A percentile compares a stretch with the other conserved stretches of the same genome.
These are phyloP conservation scores for Enteromius thamalakanensis DNA, from an alignment of 2,797 vertebrate genomes.

Conservation along the genomic window DNA sequence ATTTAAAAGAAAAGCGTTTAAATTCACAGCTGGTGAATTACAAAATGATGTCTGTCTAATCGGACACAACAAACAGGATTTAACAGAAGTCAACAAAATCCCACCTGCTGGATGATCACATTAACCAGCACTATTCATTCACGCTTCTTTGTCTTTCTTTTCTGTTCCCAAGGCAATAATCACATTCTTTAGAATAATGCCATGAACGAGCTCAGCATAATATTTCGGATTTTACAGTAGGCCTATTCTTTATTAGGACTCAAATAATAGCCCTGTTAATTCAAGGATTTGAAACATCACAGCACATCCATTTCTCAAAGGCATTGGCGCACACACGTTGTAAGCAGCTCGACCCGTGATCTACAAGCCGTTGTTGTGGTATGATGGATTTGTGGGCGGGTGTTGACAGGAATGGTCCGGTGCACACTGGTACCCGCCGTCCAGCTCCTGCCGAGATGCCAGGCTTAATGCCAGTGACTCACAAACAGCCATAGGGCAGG, in stretches of 20 bases:
- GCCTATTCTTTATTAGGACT: slow-evolving; percentile 1
- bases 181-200: slow-evolving; percentile 1
- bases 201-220: slow-evolving; percentile 4
- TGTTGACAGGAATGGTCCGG: slow-evolving; percentile 29
- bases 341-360: slow-evolving; percentile 6
- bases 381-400: slow-evolving; percentile 22
- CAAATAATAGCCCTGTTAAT: slow-evolving; percentile 22
- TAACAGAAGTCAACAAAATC: slow-evolving; percentile 1
- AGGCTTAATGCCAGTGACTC: slow-evolving; percentile 40
- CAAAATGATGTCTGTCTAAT: not conserved
- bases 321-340: not conserved
- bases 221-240: slow-evolving; percentile 35
- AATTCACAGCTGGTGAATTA: slow-evolving; percentile 1
- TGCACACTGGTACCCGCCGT: slow-evolving; percentile 15
- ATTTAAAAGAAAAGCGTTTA: slow-evolving; percentile 1
- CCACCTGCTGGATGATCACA: slow-evolving; percentile 20
- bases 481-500: slow-evolving; percentile 38
- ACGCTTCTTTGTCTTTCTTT: not conserved
- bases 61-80: slow-evolving; percentile 15
- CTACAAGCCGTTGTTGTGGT: not conserved
- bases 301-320: slow-evolving; percentile 28
- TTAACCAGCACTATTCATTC: slow-evolving; percentile 3
- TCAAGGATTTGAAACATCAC: slow-evolving; percentile 25
- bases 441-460: slow-evolving; percentile 41
- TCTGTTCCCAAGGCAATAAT: slow-evolving; percentile 24